Percentiles rank a stretch among this genome's conserved stretches.
Conservation (phyloP, 2,888 invertebrate species). For the Tolmerus cingulatus region DNA sequence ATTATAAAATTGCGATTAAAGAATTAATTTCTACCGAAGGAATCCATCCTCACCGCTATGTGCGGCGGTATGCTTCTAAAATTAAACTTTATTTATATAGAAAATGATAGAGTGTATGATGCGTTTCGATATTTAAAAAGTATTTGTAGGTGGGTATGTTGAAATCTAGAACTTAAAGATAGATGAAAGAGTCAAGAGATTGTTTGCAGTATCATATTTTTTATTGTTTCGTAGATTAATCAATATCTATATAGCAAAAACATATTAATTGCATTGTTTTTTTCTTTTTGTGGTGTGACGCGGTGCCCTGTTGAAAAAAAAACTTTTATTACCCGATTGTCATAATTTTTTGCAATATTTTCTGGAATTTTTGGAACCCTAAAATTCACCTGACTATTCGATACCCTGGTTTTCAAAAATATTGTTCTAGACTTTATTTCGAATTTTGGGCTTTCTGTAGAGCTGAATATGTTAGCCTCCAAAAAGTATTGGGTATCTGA, state of each 20-base stretch:
- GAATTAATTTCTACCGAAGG: not conserved
- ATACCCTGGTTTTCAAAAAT: too few relatives aligned
- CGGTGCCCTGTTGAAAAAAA: not conserved
- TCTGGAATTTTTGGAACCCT: too few relatives aligned
- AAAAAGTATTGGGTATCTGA: too few relatives aligned
- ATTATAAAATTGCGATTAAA: not conserved
- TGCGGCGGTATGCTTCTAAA: not conserved
- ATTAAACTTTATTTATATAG: not conserved
- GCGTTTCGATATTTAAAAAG: constrained; percentile 20
- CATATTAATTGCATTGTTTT: not conserved
- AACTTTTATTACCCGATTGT: too few relatives aligned
- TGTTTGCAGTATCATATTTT: not conserved
- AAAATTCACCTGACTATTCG: too few relatives aligned
- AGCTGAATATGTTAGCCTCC: too few relatives aligned
- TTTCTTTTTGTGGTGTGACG: not conserved
- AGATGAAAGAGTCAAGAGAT: not conserved
- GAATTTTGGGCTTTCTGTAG: too few relatives aligned
- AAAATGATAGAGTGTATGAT: constrained; percentile 8
- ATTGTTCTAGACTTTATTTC: too few relatives aligned
- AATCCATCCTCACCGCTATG: not conserved
- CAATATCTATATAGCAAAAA: too few relatives aligned
- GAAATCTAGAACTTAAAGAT: constrained; percentile 20
- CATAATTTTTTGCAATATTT: too few relatives aligned
- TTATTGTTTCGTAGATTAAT: not conserved
- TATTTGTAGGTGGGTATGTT: not conserved